These are phyloP conservation scores for Phoebastria nigripes DNA, from an alignment of 2,797 vertebrate species.

Conservation along the genomic window DNA sequence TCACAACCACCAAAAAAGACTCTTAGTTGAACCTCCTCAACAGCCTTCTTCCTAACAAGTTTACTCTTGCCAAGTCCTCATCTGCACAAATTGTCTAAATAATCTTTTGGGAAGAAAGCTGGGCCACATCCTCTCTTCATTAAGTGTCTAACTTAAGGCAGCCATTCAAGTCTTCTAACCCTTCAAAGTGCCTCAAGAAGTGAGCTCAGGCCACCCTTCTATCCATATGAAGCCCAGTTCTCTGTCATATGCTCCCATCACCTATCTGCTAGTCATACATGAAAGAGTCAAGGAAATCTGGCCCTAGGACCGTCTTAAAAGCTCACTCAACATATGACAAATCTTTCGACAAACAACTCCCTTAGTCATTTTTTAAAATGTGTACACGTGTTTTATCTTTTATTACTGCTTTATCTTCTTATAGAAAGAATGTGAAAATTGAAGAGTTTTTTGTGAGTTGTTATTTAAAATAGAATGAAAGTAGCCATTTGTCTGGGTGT, in stretches of 20 bases:
- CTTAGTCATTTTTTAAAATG: neutral
- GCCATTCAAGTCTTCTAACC: neutral
- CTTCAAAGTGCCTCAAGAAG: neutral
- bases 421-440: neutral
- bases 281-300: neutral
- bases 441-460: neutral
- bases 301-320: neutral
- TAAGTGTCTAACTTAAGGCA: neutral
- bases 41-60: neutral
- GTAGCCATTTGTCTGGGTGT: neutral
- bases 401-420: neutral
- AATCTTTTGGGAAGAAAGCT: neutral
- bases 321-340: neutral
- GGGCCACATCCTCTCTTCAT: neutral
- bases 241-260: neutral
- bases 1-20: neutral
- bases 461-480: neutral
- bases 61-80: neutral
- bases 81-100: neutral
- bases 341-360: neutral
- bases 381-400: neutral
- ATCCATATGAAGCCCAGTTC: neutral
- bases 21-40: neutral
- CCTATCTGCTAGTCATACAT: neutral
- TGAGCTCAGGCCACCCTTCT: neutral